A percentile compares a stretch with the other conserved stretches of the same genome.
Evolutionary conservation across 1,140 invertebrate species (phyloP).

Genomic region (Lutraria rhynchaena): DNA sequence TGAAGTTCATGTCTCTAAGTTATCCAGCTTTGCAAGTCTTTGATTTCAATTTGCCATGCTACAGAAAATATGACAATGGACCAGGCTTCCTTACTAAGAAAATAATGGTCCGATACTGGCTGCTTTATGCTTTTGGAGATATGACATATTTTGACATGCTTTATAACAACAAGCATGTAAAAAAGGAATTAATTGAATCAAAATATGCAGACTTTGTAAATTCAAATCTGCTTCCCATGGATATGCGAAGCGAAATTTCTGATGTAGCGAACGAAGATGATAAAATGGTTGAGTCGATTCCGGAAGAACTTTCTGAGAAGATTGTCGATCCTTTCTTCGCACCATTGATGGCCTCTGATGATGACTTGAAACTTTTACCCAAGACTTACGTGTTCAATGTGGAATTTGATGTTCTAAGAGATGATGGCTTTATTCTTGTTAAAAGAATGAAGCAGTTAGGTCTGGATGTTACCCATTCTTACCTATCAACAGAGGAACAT

Average conservation of each 20-base stretch:
- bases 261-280: not conserved
- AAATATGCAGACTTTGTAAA: slow-evolving; percentile 10
- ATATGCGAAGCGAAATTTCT: slow-evolving; percentile 13
- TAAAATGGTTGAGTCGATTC: not conserved
- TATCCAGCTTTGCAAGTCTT: slow-evolving; percentile 44
- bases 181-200: not conserved
- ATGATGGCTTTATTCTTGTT: slow-evolving; percentile 67
- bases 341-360: slow-evolving; percentile 59
- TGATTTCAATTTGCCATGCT: slow-evolving; percentile 38
- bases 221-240: not conserved
- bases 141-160: slow-evolving; percentile 11
- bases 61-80: slow-evolving; percentile 22
- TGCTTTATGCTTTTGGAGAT: slow-evolving; percentile 33
- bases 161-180: slow-evolving; percentile 9
- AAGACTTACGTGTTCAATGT: slow-evolving; percentile 54
- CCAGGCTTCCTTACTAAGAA: slow-evolving; percentile 39
- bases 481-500: slow-evolving; percentile 32
- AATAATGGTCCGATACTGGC: slow-evolving; percentile 29
- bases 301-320: not conserved
- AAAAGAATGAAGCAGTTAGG: slow-evolving; percentile 60
- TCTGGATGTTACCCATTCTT: slow-evolving; percentile 30
- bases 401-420: slow-evolving; percentile 68
- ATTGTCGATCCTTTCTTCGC: slow-evolving; percentile 47
- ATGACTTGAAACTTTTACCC: slow-evolving; percentile 55
- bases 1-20: slow-evolving; percentile 11